Evolutionary conservation across 2,113 vertebrate genomes (phyloP).

Genomic region (Tursiops truncatus): DNA sequence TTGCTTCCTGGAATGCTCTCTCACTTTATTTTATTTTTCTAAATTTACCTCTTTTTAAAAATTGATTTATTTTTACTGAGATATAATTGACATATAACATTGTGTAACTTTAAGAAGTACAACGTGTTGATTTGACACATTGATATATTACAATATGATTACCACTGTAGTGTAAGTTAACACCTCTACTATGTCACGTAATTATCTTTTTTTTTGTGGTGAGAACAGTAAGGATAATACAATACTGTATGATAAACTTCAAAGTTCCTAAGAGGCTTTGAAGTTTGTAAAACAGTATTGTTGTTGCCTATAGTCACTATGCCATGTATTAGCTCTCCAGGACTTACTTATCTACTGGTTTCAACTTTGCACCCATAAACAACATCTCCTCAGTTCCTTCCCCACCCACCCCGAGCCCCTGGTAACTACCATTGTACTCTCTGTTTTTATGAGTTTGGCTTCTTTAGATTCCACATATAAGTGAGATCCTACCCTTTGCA

Average conservation of each 20-base stretch:
- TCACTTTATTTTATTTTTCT: no score
- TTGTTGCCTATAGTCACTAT: background rate
- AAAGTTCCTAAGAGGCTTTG: background rate
- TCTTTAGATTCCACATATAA: background rate
- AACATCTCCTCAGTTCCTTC: background rate
- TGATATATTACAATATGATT: background rate
- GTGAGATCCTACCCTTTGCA: background rate
- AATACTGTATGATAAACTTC: no score
- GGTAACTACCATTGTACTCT: background rate
- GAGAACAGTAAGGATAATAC: background rate
- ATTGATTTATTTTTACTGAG: no score
- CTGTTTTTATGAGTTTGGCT: background rate
- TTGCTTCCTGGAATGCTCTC: no score
- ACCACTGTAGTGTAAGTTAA: background rate
- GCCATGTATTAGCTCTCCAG: background rate
- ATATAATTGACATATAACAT: background rate
- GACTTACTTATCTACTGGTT: background rate
- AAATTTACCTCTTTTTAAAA: no score
- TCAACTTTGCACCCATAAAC: background rate
- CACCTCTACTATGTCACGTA: background rate
- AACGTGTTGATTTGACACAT: background rate
- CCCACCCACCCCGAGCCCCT: background rate
- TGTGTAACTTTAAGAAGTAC: background rate
- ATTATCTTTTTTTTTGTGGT: background rate
- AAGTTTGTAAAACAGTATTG: background rate